Evolutionary conservation across 1,140 invertebrate species (phyloP).

Genomic region (Drosophila punjabiensis): DNA sequence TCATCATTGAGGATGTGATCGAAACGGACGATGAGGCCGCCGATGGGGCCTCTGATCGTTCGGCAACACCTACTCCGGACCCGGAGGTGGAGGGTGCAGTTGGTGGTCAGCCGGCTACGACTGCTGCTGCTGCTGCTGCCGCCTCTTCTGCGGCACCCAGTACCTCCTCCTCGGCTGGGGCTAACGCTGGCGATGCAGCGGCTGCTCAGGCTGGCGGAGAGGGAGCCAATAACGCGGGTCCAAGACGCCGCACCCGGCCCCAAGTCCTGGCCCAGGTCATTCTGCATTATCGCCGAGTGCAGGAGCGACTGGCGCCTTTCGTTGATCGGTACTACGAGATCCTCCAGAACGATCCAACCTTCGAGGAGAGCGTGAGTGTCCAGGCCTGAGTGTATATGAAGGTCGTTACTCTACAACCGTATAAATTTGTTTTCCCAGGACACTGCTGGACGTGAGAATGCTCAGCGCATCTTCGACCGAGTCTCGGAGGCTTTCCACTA

Average conservation of each 20-base stretch:
- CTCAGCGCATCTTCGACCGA: constrained; percentile 89
- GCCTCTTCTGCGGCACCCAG: constrained; percentile 5
- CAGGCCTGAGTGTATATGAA: background rate
- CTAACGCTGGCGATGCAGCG: background rate
- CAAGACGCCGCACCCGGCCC: constrained; percentile 85
- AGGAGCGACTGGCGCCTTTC: constrained; percentile 88
- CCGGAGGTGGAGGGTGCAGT: constrained; percentile 31
- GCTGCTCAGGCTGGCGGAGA: constrained; percentile 17
- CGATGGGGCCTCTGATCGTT: constrained; percentile 45
- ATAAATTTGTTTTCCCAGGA: constrained; percentile 68
- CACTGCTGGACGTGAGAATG: constrained; percentile 85
- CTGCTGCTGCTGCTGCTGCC: background rate
- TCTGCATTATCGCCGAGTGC: constrained; percentile 87
- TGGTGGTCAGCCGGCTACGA: constrained; percentile 16
- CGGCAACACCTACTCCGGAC: constrained; percentile 35
- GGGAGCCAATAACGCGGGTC: constrained; percentile 21
- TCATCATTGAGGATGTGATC: constrained; percentile 74
- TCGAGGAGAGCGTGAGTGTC: constrained; percentile 86
- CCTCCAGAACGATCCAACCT: constrained; percentile 87
- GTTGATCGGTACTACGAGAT: constrained; percentile 88
- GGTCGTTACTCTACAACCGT: background rate
- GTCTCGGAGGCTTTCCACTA: constrained; percentile 93
- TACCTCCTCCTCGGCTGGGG: background rate
- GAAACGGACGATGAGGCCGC: constrained; percentile 65
- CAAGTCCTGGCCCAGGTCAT: constrained; percentile 88